Conservation (phyloP, 2,797 vertebrate genomes). For the Potorous gilbertii region DNA sequence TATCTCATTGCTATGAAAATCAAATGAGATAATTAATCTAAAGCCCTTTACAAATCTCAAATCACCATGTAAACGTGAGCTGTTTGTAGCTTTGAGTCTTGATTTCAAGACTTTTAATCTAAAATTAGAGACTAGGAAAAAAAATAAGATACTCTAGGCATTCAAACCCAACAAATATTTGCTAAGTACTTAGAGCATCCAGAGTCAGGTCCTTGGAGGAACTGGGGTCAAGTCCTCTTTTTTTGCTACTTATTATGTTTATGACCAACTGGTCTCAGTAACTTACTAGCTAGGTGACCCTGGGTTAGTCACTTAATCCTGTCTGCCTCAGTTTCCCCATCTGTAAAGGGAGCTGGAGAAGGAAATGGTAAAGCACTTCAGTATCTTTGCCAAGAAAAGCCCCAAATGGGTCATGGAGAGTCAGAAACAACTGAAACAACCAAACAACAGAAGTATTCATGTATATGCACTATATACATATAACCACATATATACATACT, state of each 20-base stretch:
- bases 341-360: not conserved
- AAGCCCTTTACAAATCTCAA: not conserved
- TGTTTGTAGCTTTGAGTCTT: not conserved
- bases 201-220: no score
- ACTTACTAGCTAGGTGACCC: not conserved
- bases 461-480: not conserved
- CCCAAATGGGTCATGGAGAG: not conserved
- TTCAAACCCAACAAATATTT: not conserved
- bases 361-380: not conserved
- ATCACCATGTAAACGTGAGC: no score
- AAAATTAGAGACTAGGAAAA: conserved; percentile 13
- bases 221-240: no score
- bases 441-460: not conserved
- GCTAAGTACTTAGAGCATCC: not conserved
- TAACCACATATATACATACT: not conserved
- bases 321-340: not conserved
- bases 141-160: not conserved
- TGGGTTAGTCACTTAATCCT: not conserved
- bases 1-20: conserved; percentile 1
- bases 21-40: conserved; percentile 1
- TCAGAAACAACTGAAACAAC: not conserved
- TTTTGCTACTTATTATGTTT: no score
- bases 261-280: no score
- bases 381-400: not conserved
- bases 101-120: conserved; percentile 11